phyloP scores from a whole-genome alignment of 2,113 vertebrate genomes.

The Redunca redunca region DNA sequence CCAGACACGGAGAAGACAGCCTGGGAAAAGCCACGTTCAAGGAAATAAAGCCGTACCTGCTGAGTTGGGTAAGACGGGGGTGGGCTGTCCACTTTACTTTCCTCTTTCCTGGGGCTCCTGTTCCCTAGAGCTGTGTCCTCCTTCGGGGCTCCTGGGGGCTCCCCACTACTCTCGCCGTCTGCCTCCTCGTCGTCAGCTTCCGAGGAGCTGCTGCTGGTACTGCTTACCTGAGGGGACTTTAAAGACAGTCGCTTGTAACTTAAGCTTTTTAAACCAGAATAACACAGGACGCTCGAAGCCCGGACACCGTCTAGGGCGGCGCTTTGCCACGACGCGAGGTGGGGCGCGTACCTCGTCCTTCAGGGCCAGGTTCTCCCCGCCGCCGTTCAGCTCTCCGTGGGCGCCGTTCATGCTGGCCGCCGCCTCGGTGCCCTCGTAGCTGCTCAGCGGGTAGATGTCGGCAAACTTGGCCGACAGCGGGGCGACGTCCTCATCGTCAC shows the following conservation, averaged over 20 bases:
- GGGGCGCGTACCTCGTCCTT: conserved; percentile 87
- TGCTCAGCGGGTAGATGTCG: conserved; percentile 91
- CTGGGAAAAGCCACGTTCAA: neutral
- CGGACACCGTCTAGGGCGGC: neutral
- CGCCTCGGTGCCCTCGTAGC: conserved; percentile 86
- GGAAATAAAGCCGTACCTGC: conserved; percentile 77
- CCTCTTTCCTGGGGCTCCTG: conserved; percentile 76
- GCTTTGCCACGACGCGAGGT: rapidly evolving
- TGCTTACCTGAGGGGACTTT: conserved; percentile 89
- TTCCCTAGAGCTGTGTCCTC: conserved; percentile 81
- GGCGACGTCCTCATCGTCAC: conserved; percentile 92
- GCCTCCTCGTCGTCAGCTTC: conserved; percentile 95
- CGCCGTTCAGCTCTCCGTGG: conserved; percentile 88
- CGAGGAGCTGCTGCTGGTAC: conserved; percentile 93
- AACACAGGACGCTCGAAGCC: rapidly evolving
- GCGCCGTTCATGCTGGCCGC: conserved; percentile 91
- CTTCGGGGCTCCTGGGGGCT: conserved; percentile 81
- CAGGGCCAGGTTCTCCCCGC: conserved; percentile 85
- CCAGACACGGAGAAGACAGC: neutral
- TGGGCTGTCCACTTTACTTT: conserved; percentile 82
- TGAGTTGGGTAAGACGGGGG: conserved; percentile 86
- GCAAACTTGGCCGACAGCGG: conserved; percentile 91
- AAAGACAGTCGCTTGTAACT: neutral
- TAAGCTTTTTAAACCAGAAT: neutral
- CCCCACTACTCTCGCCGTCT: conserved; percentile 85